Evolutionary conservation across 1,140 invertebrate genomes (phyloP).

Genomic region (Drosophila ficusphila): DNA sequence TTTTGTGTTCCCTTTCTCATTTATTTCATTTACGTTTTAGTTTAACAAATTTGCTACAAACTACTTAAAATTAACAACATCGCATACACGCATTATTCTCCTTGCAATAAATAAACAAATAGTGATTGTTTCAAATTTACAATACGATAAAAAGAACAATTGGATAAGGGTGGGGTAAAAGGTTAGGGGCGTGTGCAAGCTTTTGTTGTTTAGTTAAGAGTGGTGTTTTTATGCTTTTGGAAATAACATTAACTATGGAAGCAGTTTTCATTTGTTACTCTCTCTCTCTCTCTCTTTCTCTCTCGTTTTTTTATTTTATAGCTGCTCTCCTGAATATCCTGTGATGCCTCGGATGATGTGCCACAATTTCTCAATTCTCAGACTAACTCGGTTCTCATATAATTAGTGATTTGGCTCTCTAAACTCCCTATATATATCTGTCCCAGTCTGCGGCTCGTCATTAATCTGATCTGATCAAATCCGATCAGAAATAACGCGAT

Average conservation of each 20-base stretch:
- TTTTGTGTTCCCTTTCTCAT: conserved; percentile 64
- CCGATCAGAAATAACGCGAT: conserved; percentile 8
- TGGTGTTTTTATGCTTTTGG: conserved; percentile 40
- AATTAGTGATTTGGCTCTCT: conserved; percentile 57
- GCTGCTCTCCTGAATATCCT: conserved; percentile 2
- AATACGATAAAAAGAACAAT: conserved; percentile 57
- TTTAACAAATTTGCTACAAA: conserved; percentile 76
- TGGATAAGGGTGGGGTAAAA: conserved; percentile 16
- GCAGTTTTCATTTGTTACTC: conserved; percentile 34
- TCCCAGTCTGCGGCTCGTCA: conserved; percentile 24
- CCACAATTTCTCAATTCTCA: conserved; percentile 59
- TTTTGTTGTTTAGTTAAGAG: conserved; percentile 16
- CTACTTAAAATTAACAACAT: conserved; percentile 79
- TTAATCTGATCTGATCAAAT: conserved; percentile 23
- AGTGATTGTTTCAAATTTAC: conserved; percentile 53
- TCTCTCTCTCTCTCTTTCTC: background rate
- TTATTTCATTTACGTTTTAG: conserved; percentile 52
- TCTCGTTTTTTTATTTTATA: background rate
- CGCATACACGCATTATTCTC: conserved; percentile 54
- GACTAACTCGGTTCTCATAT: conserved; percentile 43
- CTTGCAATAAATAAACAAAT: conserved; percentile 67
- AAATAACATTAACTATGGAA: conserved; percentile 72
- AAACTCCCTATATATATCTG: conserved; percentile 7
- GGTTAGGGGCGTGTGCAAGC: conserved; percentile 18
- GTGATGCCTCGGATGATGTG: conserved; percentile 33